These are phyloP conservation scores for Sorex araneus DNA, from an alignment of 2,113 vertebrate genomes.

Conservation along the genomic window DNA sequence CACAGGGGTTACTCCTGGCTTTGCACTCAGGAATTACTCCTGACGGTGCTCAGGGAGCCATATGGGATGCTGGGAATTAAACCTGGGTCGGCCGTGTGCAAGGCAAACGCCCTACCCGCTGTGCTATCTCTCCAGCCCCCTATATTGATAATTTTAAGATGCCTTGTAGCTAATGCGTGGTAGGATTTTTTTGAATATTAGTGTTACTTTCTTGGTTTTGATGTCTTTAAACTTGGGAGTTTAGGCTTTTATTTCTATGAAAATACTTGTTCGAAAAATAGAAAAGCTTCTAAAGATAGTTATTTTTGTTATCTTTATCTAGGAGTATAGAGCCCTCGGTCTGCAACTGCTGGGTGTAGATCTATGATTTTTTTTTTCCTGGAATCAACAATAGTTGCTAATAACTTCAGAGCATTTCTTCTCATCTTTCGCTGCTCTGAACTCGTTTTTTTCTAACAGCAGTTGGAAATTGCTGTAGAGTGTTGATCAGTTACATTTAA, in stretches of 20 bases:
- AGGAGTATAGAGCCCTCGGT: not conserved
- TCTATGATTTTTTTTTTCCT: not conserved
- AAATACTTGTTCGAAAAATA: slow-evolving; percentile 49
- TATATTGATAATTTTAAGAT: not conserved
- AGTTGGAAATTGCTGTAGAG: not conserved
- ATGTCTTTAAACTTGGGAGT: slow-evolving; percentile 3
- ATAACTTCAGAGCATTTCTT: not conserved
- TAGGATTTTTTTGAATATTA: not conserved
- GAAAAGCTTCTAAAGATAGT: slow-evolving; percentile 33
- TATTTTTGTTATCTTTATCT: slow-evolving; percentile 44
- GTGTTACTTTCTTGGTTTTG: slow-evolving; percentile 1
- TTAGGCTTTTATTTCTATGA: not conserved
- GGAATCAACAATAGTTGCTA: not conserved
- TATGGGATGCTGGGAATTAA: no score
- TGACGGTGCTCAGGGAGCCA: no score
- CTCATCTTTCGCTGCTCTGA: not conserved
- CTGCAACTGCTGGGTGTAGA: no score
- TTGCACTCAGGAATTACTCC: no score
- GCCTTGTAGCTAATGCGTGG: not conserved
- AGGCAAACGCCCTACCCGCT: no score
- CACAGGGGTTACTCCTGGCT: no score
- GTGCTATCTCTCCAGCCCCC: no score
- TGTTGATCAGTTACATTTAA: not conserved
- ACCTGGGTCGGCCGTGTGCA: no score
- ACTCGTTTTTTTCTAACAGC: not conserved